A percentile compares a stretch with the other conserved stretches of the same genome.
These are phyloP conservation scores for Amazona vittata DNA, from an alignment of 2,113 vertebrate genomes.

Conservation along the genomic window DNA sequence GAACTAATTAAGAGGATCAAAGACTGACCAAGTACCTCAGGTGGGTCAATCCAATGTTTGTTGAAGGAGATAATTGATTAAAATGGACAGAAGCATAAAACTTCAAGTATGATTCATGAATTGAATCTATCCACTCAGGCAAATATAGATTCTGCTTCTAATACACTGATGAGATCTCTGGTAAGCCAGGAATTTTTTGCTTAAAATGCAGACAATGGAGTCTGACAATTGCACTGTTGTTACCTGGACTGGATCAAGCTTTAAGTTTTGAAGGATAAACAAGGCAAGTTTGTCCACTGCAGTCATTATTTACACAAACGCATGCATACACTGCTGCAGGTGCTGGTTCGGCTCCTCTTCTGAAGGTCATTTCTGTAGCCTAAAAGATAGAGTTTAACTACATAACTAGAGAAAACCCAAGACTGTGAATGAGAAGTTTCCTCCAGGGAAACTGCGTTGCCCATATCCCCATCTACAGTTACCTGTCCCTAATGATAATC, in stretches of 20 bases:
- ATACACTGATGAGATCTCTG: background rate
- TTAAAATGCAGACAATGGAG: background rate
- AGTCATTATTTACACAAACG: background rate
- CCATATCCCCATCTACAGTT: background rate
- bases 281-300: background rate
- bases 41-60: background rate
- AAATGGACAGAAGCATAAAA: background rate
- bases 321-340: background rate
- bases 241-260: background rate
- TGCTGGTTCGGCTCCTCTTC: background rate
- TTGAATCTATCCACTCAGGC: background rate
- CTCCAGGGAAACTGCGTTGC: background rate
- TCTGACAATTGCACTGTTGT: background rate
- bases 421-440: background rate
- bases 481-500: background rate
- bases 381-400: background rate
- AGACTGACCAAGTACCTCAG: background rate
- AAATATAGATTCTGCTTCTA: background rate
- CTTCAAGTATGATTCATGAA: background rate
- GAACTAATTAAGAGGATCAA: background rate
- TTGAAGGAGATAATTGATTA: background rate
- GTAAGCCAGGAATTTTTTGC: background rate
- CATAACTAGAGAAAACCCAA: background rate
- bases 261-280: background rate
- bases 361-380: background rate